Conservation (phyloP, 2,113 vertebrate species). For the Sardina pilchardus region DNA sequence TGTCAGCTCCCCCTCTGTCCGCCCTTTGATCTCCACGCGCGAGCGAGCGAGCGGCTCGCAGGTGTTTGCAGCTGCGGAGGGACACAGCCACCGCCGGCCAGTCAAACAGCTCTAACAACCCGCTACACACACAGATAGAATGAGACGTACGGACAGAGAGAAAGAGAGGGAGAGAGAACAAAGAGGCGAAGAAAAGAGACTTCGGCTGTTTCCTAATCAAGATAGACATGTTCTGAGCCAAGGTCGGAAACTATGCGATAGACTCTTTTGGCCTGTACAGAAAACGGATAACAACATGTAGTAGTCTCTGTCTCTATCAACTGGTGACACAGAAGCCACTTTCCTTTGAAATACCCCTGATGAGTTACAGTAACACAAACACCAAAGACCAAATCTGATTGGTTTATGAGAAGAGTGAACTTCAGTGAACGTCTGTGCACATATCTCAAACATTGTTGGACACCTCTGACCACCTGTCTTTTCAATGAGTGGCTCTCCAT, state of each 20-base stretch:
- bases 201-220: not conserved
- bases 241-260: not conserved
- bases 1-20: not conserved
- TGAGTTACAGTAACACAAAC: not conserved
- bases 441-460: not conserved
- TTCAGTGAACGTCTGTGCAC: not conserved
- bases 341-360: not conserved
- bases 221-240: not conserved
- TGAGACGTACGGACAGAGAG: not conserved
- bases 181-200: not conserved
- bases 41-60: not conserved
- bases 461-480: not conserved
- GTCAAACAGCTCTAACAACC: not conserved
- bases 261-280: not conserved
- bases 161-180: not conserved
- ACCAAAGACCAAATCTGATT: not conserved
- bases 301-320: not conserved
- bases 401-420: not conserved
- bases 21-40: not conserved
- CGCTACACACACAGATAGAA: not conserved
- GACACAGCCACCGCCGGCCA: not conserved
- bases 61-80: not conserved
- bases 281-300: not conserved
- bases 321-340: not conserved
- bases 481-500: not conserved